Base-by-base conservation (phyloP, 2,797 vertebrate genomes). In the Argentina silus region DNA sequence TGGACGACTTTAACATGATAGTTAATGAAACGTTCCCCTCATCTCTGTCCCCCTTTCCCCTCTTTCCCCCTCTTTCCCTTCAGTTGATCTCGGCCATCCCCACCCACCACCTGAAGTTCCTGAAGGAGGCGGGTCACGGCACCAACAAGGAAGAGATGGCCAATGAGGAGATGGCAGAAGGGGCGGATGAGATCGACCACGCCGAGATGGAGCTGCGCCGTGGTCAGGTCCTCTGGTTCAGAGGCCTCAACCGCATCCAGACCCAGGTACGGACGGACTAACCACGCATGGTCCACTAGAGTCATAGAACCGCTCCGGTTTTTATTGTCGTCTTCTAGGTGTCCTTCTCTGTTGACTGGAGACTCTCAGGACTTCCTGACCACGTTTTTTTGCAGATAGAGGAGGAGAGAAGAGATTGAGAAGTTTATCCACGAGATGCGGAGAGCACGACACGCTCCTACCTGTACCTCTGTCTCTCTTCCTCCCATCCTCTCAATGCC, bases 181-280 rank as follows among this genome's bases (percentile, higher is more conserved):
- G 94, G 0, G 85, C 90, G 0, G 97, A 99, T 0, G 97, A 98
- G 88, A 98, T 99, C 0, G 98, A 99, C 89, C 97, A 96, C 0
- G 98, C 95, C 0, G 98, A 99, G 88, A 97, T 98, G 96, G 98
- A 99, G 91, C 90, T 99, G 81, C 88, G 98, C 75, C 91, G 96
- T 1, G 96, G 98, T 69, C 98, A 99, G 94, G 97, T 99, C 91
- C 95, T 99, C 64, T 99, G 98, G 98, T 98, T 98, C 95, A 89
- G 98, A 85, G 98, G 98, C n/a, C 95, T 99, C 85, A 99, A 98
- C 93, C 96, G 98, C 75, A 99, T 99, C 92, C 98, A 98, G 93
- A 99, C 98, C 0, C 98, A 99, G 97, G 98, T 98, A 97, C 65
- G 14, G 64, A 43, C 70, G 23, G 3, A 19, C 21, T 60, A 21